phyloP scores from a whole-genome alignment of 2,888 invertebrate genomes.

The Coelinius sp. region DNA sequence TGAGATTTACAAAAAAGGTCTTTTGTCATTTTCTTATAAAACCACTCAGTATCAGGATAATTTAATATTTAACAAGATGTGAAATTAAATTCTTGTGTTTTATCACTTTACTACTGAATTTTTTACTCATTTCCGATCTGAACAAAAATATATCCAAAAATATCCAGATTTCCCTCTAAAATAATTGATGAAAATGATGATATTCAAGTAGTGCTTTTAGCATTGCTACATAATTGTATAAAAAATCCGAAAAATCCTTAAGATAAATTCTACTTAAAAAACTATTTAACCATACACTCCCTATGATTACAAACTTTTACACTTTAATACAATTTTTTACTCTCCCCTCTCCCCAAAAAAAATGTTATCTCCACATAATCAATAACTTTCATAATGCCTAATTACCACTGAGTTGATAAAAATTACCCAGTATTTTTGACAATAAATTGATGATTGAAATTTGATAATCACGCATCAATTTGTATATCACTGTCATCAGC shows the following conservation, averaged over 20 bases:
- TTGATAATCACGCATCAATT: constrained; percentile 67
- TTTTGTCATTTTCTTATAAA: too few species aligned
- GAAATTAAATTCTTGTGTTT: too few species aligned
- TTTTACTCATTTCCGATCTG: neutral
- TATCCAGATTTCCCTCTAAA: neutral
- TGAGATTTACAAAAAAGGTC: too few species aligned
- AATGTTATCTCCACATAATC: neutral
- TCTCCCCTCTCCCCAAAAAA: neutral
- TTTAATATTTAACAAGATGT: too few species aligned
- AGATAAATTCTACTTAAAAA: constrained; percentile 34
- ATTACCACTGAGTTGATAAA: constrained; percentile 16
- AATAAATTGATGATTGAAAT: constrained; percentile 18
- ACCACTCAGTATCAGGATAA: too few species aligned
- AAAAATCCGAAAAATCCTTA: constrained; percentile 31
- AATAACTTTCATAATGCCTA: neutral
- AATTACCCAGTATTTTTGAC: constrained; percentile 6
- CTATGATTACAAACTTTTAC: constrained; percentile 28
- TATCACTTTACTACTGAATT: too few species aligned
- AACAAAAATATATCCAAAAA: neutral
- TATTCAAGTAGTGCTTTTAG: constrained; percentile 3
- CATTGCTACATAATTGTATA: constrained; percentile 30
- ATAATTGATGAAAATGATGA: neutral
- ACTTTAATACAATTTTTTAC: constrained; percentile 39
- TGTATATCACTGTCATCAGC: constrained; percentile 71
- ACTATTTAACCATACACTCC: constrained; percentile 31